A percentile compares a stretch with the other conserved stretches of the same genome.
phyloP scores from a whole-genome alignment of 2,797 vertebrate genomes.

The Parotocinclus haroldoi region DNA sequence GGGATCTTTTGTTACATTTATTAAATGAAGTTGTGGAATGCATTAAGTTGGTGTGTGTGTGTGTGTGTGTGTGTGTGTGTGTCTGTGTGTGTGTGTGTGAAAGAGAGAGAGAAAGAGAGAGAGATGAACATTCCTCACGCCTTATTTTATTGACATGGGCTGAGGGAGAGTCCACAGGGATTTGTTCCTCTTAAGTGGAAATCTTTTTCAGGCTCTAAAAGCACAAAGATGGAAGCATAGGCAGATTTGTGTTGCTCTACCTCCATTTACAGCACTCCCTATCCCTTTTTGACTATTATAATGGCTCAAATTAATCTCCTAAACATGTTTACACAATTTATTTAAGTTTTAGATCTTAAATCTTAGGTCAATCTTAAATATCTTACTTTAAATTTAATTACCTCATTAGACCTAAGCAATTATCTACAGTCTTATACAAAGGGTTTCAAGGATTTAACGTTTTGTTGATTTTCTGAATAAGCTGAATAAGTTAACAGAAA shows the following conservation, averaged over 20 bases:
- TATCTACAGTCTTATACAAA: no score
- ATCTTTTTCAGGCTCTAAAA: slow-evolving; percentile 7
- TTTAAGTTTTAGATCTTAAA: no score
- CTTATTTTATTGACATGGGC: slow-evolving; percentile 14
- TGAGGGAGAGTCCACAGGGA: slow-evolving; percentile 2
- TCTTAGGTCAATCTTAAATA: no score
- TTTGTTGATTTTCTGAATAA: no score
- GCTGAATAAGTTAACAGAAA: no score
- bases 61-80: not conserved
- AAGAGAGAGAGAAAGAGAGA: slow-evolving; percentile 3
- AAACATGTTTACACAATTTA: no score
- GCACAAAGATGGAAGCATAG: slow-evolving; percentile 3
- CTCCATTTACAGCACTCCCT: slow-evolving; percentile 1
- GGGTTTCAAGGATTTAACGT: no score
- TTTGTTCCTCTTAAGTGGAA: slow-evolving; percentile 7
- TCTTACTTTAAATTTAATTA: no score
- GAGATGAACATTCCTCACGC: not conserved
- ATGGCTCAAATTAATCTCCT: no score
- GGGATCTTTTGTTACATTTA: slow-evolving; percentile 11
- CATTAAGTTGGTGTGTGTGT: no score
- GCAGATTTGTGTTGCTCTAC: slow-evolving; percentile 2
- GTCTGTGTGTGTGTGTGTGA: not conserved
- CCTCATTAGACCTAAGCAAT: no score
- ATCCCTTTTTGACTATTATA: not conserved
- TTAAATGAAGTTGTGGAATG: not conserved